These are phyloP conservation scores for Apotomis betuletana DNA, from an alignment of 2,888 invertebrate genomes.

Conservation along the genomic window DNA sequence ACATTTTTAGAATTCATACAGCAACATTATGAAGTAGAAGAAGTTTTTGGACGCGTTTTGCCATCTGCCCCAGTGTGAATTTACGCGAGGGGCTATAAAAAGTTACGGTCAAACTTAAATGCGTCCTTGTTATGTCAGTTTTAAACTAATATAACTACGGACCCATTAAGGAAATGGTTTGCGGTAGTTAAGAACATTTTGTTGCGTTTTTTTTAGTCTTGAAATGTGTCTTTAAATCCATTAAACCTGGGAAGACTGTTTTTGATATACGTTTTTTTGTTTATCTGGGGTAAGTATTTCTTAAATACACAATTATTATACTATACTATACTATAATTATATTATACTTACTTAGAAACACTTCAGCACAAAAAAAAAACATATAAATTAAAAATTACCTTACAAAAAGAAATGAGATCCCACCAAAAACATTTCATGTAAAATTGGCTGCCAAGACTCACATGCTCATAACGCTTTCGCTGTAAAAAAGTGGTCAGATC, in stretches of 20 bases:
- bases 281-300: too few species aligned
- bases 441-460: too few species aligned
- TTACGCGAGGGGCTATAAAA: constrained; percentile 59
- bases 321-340: too few species aligned
- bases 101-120: constrained; percentile 66
- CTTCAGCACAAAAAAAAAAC: too few species aligned
- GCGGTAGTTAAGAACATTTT: constrained; percentile 55
- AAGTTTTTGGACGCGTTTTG: constrained; percentile 44
- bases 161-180: constrained; percentile 48
- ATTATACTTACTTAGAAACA: too few species aligned
- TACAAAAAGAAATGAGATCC: too few species aligned
- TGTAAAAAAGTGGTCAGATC: too few species aligned
- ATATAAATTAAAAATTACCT: too few species aligned
- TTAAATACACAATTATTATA: too few species aligned
- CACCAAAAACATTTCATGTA: too few species aligned
- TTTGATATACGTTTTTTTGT: too few species aligned
- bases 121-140: constrained; percentile 66
- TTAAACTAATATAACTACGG: constrained; percentile 55
- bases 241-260: neutral
- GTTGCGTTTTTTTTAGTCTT: constrained; percentile 31
- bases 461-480: too few species aligned
- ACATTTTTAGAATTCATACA: neutral
- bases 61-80: constrained; percentile 48
- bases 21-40: constrained; percentile 2
- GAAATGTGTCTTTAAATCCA: neutral